Percentiles rank a stretch among this genome's conserved stretches.
Conservation (phyloP, 2,113 vertebrate species). For the Peromyscus californicus region DNA sequence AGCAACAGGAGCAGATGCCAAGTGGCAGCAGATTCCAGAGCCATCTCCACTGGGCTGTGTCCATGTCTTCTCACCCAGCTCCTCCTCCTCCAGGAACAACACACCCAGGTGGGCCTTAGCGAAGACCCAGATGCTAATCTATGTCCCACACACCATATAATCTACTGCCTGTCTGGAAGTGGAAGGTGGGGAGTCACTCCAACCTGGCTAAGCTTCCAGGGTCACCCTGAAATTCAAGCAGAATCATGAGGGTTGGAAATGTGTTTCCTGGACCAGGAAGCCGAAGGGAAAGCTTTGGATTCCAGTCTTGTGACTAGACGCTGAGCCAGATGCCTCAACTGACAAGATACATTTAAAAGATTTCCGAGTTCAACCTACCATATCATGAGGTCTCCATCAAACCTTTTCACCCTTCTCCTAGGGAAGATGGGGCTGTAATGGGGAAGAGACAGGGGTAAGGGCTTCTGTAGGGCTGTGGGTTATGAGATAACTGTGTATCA, state of each 20-base stretch:
- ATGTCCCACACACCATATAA: fast-evolving
- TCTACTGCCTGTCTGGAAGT: not conserved
- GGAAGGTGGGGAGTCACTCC: fast-evolving
- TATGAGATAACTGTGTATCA: not conserved
- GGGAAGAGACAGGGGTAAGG: not conserved
- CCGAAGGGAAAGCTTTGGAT: not conserved
- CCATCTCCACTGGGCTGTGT: fast-evolving
- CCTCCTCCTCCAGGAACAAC: not conserved
- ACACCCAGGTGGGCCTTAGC: fast-evolving
- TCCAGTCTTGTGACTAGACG: slow-evolving; percentile 5
- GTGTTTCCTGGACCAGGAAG: not conserved
- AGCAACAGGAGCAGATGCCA: fast-evolving
- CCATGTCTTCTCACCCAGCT: too few species aligned
- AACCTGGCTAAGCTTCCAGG: not conserved
- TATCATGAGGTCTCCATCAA: not conserved
- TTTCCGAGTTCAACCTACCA: not conserved
- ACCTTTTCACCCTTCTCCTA: fast-evolving
- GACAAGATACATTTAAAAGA: not conserved
- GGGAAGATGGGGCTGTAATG: not conserved
- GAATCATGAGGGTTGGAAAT: not conserved
- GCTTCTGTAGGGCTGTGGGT: not conserved
- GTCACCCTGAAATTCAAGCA: not conserved
- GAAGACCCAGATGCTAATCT: not conserved
- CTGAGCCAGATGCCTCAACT: not conserved
- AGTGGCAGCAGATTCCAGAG: not conserved